A percentile compares a stretch with the other conserved stretches of the same genome.
phyloP scores from a whole-genome alignment of 2,888 invertebrate genomes.

The Thymelicus sylvestris region DNA sequence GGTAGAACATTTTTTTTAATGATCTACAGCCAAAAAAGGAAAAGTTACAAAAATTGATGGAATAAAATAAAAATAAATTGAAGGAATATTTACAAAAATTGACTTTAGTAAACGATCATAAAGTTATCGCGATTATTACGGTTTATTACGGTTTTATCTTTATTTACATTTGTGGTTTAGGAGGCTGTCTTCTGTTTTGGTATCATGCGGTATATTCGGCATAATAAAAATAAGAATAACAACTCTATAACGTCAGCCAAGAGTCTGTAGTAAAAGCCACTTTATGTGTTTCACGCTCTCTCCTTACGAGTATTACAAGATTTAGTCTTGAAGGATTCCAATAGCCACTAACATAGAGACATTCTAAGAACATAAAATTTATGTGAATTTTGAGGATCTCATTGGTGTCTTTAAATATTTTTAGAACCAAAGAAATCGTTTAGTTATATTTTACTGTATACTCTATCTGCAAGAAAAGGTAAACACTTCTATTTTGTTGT shows the following conservation, averaged over 20 bases:
- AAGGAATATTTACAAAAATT: too few species aligned
- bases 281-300: slow-evolving; percentile 27
- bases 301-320: slow-evolving; percentile 9
- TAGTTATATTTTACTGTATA: too few species aligned
- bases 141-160: not conserved
- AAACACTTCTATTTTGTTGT: too few species aligned
- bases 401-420: too few species aligned
- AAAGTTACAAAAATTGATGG: too few species aligned
- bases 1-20: too few species aligned
- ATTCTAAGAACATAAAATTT: not conserved
- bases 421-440: too few species aligned
- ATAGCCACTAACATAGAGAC: not conserved
- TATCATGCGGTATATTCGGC: not conserved
- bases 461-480: too few species aligned
- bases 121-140: too few species aligned
- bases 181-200: not conserved
- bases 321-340: not conserved
- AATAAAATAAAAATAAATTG: too few species aligned
- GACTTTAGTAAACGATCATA: too few species aligned
- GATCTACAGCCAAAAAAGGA: too few species aligned
- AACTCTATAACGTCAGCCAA: slow-evolving; percentile 15
- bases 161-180: not conserved
- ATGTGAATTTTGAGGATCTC: not conserved
- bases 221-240: slow-evolving; percentile 18
- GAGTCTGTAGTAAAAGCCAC: slow-evolving; percentile 25